phyloP scores from a whole-genome alignment of 2,888 invertebrate species.

The Eristalis tenax region DNA sequence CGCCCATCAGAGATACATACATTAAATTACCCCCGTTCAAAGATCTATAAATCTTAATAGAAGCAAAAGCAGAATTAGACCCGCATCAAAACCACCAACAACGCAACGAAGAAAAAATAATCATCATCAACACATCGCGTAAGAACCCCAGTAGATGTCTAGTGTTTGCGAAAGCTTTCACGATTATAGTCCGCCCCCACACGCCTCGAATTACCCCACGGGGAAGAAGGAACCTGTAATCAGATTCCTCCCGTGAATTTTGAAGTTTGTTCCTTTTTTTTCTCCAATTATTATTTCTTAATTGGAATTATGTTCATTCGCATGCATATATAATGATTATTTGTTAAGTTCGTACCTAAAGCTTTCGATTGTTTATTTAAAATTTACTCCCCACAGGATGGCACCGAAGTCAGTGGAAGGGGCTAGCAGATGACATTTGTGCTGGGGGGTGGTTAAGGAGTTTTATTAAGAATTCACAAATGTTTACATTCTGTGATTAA shows the following conservation, averaged over 20 bases:
- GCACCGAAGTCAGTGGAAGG: neutral
- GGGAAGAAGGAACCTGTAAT: neutral
- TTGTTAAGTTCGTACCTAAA: neutral
- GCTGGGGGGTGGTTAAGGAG: neutral
- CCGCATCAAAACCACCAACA: too few species aligned
- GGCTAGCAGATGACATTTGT: neutral
- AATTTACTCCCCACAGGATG: neutral
- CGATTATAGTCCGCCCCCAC: neutral
- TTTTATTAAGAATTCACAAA: neutral
- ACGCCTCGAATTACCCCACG: neutral
- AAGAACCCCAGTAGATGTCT: slow-evolving; percentile 26
- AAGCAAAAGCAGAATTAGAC: slow-evolving; percentile 3
- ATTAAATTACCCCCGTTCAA: slow-evolving; percentile 49
- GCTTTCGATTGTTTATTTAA: neutral
- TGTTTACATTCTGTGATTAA: neutral
- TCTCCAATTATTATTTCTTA: neutral
- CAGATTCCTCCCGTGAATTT: neutral
- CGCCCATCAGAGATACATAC: slow-evolving; percentile 5
- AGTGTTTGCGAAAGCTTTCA: slow-evolving; percentile 15
- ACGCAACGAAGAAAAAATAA: neutral
- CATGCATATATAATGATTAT: neutral
- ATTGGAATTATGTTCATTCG: neutral
- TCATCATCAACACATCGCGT: slow-evolving; percentile 3
- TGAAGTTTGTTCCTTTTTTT: neutral
- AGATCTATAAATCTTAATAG: slow-evolving; percentile 56